phyloP scores from a whole-genome alignment of 1,140 invertebrate genomes.

The Caenorhabditis tropicalis region DNA sequence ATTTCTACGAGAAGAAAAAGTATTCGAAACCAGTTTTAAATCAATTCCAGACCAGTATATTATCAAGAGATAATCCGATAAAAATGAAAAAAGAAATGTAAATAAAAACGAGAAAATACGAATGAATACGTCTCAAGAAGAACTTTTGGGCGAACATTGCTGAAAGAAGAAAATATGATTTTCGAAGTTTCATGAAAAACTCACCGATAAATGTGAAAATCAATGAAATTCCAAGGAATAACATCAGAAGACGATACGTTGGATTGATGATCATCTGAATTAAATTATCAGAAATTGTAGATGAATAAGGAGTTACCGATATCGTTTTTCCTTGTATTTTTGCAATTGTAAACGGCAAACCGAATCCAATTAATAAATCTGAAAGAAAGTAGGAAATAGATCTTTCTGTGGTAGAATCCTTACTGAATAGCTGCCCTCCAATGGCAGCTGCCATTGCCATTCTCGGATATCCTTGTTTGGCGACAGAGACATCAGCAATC shows the following conservation, averaged over 20 bases:
- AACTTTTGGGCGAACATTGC: slow-evolving; percentile 43
- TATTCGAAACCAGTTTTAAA: slow-evolving; percentile 19
- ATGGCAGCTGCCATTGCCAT: slow-evolving; percentile 80
- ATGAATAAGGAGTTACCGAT: slow-evolving; percentile 52
- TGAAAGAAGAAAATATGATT: neutral
- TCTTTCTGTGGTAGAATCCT: no score
- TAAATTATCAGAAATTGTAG: neutral
- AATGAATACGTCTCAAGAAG: neutral
- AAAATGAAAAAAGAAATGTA: slow-evolving; percentile 37
- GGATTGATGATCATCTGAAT: slow-evolving; percentile 30
- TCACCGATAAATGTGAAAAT: slow-evolving; percentile 21
- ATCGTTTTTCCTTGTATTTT: slow-evolving; percentile 71
- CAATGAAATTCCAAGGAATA: slow-evolving; percentile 30
- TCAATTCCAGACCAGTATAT: slow-evolving; percentile 36
- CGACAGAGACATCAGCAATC: slow-evolving; percentile 78
- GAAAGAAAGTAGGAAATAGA: no score
- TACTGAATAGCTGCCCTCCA: slow-evolving; percentile 79
- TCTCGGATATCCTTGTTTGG: slow-evolving; percentile 77
- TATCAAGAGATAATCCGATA: slow-evolving; percentile 14
- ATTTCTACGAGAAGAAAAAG: neutral
- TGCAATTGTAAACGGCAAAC: slow-evolving; percentile 75
- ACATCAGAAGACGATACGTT: slow-evolving; percentile 22
- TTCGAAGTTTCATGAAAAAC: neutral
- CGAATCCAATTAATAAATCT: slow-evolving; percentile 76
- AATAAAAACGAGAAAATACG: neutral